A percentile compares a stretch with the other conserved stretches of the same genome.
phyloP scores from a whole-genome alignment of 2,888 invertebrate species.

The Muscina levida region DNA sequence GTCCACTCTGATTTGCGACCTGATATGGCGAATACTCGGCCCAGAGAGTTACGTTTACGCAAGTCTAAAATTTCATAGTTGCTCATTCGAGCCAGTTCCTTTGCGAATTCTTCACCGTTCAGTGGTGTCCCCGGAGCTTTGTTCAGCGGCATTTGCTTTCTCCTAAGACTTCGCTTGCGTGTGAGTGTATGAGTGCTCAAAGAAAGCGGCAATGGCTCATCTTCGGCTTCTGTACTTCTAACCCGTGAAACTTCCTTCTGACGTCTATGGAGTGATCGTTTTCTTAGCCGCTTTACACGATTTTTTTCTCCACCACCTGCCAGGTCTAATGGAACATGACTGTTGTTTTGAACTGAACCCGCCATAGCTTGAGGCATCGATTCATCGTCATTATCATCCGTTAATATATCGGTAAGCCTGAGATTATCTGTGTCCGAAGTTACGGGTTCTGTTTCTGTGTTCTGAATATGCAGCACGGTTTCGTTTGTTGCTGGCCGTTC shows the following conservation, averaged over 20 bases:
- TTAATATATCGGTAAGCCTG: constrained; percentile 59
- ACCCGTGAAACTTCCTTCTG: constrained; percentile 25
- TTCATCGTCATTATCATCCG: constrained; percentile 65
- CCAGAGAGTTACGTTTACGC: constrained; percentile 73
- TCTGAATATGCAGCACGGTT: not conserved
- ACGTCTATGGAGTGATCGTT: constrained; percentile 2
- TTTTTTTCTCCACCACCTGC: constrained; percentile 30
- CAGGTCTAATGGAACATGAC: constrained; percentile 60
- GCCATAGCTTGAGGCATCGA: not conserved
- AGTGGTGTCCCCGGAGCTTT: constrained; percentile 71
- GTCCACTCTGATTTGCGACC: constrained; percentile 50
- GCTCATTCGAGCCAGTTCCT: constrained; percentile 72
- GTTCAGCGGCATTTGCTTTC: constrained; percentile 65
- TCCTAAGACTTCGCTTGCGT: not conserved
- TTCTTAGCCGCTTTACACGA: constrained; percentile 32
- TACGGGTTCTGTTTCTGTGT: not conserved
- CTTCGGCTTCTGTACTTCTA: constrained; percentile 36
- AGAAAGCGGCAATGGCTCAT: constrained; percentile 41
- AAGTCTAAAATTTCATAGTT: constrained; percentile 75
- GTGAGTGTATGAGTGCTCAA: not conserved
- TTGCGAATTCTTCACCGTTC: constrained; percentile 74
- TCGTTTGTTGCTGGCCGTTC: not conserved
- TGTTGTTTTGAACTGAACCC: not conserved
- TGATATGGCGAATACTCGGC: constrained; percentile 63
- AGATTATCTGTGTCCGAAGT: constrained; percentile 40